Evolutionary conservation across 2,113 vertebrate genomes (phyloP), one percentile per base, ranked within the genome.

Genomic region (Trogon melanurus): DNA sequence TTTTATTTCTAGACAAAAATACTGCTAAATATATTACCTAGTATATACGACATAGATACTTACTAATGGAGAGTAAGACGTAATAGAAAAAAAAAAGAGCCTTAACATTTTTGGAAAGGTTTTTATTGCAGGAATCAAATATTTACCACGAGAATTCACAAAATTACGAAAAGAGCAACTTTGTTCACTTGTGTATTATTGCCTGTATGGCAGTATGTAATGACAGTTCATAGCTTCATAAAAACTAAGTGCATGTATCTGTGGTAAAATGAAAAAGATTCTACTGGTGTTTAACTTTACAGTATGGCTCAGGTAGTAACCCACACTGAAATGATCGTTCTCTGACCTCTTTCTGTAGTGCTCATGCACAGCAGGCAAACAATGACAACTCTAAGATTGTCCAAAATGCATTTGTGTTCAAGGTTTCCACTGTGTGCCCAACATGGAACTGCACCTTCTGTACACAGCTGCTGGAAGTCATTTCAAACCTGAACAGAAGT

Each of bases 391-490:
- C n/a, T n/a, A n/a, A n/a, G n/a, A 95, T 95, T 93, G 96, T 94
- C 96, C 92, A 76, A 69, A 96, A 96, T 94, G 69, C 91, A 86
- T 87, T 85, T 91, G 74, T 84, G 72, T 88, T 96, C 93, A 93
- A 97, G 94, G 65, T 85, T 94, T 96, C 79, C 79, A 48, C 36
- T 83, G 88, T 76, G 4, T 51, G 48, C 22, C 95, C 94, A 91
- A 91, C 94, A 88, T 88, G 93, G 94, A 96, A 95, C 95, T 93
- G 88, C 95, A 82, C 81, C 73, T 95, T 95, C 91, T 73, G 75
- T 83, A 81, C 61, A 54, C 78, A 81, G 85, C 86, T 95, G 95
- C 71, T 94, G 86, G 87, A 97, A 94, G 67, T 92, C 3, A 56
- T 95, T 97, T 96, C 84, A 73, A 81, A 71, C 53, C 79, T 70